Conservation (phyloP, 2,797 vertebrate species). For the Galago senegalensis region DNA sequence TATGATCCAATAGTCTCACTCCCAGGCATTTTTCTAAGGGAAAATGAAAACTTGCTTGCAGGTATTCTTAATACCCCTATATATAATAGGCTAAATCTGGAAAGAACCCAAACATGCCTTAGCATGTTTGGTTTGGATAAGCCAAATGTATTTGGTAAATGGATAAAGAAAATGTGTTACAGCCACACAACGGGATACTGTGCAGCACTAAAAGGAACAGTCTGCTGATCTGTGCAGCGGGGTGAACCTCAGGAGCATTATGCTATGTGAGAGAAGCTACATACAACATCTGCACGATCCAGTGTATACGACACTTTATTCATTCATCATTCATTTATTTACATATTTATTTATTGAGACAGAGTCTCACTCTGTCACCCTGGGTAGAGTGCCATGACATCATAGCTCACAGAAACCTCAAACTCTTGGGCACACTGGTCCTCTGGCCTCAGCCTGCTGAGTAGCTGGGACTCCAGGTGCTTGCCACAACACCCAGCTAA, state of each 20-base stretch:
- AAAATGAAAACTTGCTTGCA: neutral
- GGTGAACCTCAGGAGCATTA: neutral
- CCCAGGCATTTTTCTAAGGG: constrained; percentile 20
- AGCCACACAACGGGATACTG: neutral
- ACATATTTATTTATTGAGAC: too few species aligned
- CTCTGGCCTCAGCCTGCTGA: too few species aligned
- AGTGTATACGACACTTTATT: neutral
- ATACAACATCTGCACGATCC: neutral
- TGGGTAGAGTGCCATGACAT: too few species aligned
- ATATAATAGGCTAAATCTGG: neutral
- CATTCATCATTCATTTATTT: too few species aligned
- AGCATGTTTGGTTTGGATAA: neutral
- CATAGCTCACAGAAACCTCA: too few species aligned
- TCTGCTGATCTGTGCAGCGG: neutral
- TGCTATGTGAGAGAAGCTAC: neutral
- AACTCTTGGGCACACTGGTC: too few species aligned
- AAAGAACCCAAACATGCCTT: neutral
- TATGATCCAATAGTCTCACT: neutral
- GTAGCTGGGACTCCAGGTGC: too few species aligned
- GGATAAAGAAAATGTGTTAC: neutral
- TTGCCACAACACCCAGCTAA: too few species aligned
- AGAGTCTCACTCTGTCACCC: too few species aligned
- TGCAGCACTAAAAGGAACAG: neutral
- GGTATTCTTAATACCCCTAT: neutral
- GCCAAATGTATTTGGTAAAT: neutral